Evolutionary conservation across 2,113 vertebrate species (phyloP).

Genomic region (Nasalis larvatus): DNA sequence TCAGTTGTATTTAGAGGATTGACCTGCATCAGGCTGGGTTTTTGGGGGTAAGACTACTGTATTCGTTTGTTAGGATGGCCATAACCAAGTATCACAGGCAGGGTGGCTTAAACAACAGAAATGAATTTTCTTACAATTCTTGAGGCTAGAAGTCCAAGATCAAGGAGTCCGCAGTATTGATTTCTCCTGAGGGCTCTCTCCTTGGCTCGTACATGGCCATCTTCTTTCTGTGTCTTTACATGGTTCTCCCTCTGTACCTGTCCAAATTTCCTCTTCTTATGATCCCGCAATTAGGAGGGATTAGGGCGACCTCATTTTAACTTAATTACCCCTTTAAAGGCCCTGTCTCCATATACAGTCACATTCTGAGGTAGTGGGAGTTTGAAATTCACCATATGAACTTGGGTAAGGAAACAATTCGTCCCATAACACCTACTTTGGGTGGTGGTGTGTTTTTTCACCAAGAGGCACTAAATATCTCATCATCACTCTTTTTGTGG

Average conservation of each 20-base stretch:
- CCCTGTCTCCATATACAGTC: neutral
- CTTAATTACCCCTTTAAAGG: neutral
- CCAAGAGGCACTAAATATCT: neutral
- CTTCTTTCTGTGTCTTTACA: neutral
- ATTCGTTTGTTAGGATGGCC: neutral
- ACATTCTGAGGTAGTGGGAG: neutral
- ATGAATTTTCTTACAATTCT: neutral
- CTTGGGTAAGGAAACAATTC: neutral
- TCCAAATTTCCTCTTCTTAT: neutral
- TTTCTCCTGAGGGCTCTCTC: neutral
- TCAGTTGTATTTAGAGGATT: neutral
- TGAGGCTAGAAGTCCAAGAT: neutral
- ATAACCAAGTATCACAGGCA: neutral
- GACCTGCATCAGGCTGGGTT: neutral
- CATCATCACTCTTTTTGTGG: neutral
- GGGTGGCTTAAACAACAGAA: neutral
- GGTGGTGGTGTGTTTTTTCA: neutral
- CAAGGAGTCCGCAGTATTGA: neutral
- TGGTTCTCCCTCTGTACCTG: neutral
- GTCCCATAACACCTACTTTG: neutral
- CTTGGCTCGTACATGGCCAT: too few species aligned
- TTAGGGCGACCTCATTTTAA: neutral
- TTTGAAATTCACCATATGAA: neutral
- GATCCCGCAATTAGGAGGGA: neutral
- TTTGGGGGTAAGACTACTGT: neutral